Percentiles rank a stretch among this genome's conserved stretches.
Conservation (phyloP, 2,113 vertebrate genomes). For the Heloderma charlesbogerti region DNA sequence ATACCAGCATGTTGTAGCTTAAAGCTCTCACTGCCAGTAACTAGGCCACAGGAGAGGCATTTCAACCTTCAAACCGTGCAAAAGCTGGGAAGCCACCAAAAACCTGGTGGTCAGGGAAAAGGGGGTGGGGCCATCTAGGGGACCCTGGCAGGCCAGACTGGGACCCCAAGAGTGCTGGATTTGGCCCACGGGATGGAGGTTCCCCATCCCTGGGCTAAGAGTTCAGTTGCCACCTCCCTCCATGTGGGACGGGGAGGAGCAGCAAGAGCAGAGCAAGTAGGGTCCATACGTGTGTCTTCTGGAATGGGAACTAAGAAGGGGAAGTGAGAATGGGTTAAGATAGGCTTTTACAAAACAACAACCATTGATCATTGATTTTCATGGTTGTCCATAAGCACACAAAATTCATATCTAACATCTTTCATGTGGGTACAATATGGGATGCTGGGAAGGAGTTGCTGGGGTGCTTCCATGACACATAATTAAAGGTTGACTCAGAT, state of each 20-base stretch:
- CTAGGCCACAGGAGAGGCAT: too few relatives aligned
- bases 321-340: not conserved
- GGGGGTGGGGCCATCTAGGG: too few relatives aligned
- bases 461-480: not conserved
- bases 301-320: not conserved
- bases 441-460: not conserved
- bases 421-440: not conserved
- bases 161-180: too few relatives aligned
- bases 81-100: too few relatives aligned
- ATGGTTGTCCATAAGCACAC: not conserved
- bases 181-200: too few relatives aligned
- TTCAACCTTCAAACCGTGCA: too few relatives aligned
- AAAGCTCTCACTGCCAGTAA: too few relatives aligned
- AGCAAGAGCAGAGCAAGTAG: not conserved
- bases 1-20: too few relatives aligned
- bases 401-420: not conserved
- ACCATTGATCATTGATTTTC: not conserved
- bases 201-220: not conserved
- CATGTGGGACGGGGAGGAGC: not conserved
- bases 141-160: too few relatives aligned
- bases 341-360: not conserved
- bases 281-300: not conserved
- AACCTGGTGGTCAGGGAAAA: too few relatives aligned
- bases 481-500: not conserved
- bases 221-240: not conserved